Base-by-base conservation (phyloP, 1,140 invertebrate genomes). In the Drosophila lacertosa region DNA sequence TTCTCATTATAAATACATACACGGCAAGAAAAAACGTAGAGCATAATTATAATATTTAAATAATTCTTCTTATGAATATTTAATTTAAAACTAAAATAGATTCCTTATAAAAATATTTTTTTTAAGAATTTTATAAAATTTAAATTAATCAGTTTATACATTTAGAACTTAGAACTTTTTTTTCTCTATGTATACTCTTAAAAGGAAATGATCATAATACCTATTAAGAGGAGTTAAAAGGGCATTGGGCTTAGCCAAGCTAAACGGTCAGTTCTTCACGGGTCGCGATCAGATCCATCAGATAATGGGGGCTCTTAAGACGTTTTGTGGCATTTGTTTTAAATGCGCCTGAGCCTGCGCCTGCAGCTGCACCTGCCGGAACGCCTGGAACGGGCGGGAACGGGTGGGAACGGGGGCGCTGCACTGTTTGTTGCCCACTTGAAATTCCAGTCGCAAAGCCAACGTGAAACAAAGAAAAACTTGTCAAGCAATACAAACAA, bases 351-450 rank as follows among this genome's bases (percentile, higher is more conserved):
- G 75, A 45, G 64, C 72, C 67, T 53, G 63, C 20, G 15, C 40
- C 73, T 75, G 80, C 80, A 79, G 62, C 80, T 83, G 80, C 80
- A 79, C 75, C 80, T 83, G 79, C 63, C 68, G 75, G 60, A 39
- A 32, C 29, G 32, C 13, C 33, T 54, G 51, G 10, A 45, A 7
- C 29, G 39, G 11, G 24, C 3, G 18, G 44, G 9, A 20, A 18
- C 2, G n/a, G n/a, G 10, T 26, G 15, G 32, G 11, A n/a, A 35
- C 3, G 7, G 13, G 20, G 26, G 15, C 20, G 44, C 44, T 47
- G 24, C 22, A 24, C 45, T 29, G 45, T 29, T 33, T 33, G 51
- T 62, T 22, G 16, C n/a, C 55, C 50, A 70, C 81, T 80, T 83
- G 75, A 80, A 69, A 83, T 83, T 84, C 80, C 76, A 66, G 76